Percentiles rank a stretch among this genome's conserved stretches.
Conservation (phyloP, 1,140 invertebrate genomes). For the Bradysia coprophila region DNA sequence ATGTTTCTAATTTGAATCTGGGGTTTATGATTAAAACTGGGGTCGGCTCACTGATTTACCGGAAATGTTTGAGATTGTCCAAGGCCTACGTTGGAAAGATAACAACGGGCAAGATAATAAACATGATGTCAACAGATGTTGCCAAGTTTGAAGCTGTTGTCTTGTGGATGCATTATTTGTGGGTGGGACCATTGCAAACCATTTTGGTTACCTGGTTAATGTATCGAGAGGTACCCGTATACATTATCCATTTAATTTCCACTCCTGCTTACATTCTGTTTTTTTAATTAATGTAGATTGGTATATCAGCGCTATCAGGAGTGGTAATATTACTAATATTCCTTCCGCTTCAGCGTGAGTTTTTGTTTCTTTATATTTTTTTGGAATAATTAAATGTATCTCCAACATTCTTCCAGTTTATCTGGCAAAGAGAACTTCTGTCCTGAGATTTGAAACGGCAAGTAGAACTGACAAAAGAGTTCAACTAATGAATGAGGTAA, state of each 20-base stretch:
- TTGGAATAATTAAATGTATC: too few species aligned
- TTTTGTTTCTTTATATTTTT: too few species aligned
- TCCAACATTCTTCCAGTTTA: too few species aligned
- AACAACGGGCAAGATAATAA: slow-evolving; percentile 69
- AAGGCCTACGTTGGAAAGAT: slow-evolving; percentile 44
- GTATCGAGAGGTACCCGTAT: slow-evolving; percentile 29
- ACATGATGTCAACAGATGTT: slow-evolving; percentile 71
- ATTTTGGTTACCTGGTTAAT: slow-evolving; percentile 38
- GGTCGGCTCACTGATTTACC: too few species aligned
- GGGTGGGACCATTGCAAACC: slow-evolving; percentile 56
- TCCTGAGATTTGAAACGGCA: slow-evolving; percentile 43
- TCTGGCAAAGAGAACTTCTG: slow-evolving; percentile 42
- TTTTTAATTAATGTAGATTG: too few species aligned
- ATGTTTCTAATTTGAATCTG: too few species aligned
- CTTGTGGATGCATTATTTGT: slow-evolving; percentile 37
- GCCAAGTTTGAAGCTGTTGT: slow-evolving; percentile 36
- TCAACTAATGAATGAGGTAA: slow-evolving; percentile 55
- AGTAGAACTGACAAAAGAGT: slow-evolving; percentile 57
- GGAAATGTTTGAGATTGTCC: too few species aligned
- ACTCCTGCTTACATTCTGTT: too few species aligned
- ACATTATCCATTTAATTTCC: slow-evolving; percentile 12
- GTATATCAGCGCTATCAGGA: too few species aligned
- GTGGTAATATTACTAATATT: too few species aligned
- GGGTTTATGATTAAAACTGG: too few species aligned
- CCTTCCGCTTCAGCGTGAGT: too few species aligned